Evolutionary conservation across 2,797 vertebrate genomes (phyloP).

Genomic region (Diplodus puntazzo): DNA sequence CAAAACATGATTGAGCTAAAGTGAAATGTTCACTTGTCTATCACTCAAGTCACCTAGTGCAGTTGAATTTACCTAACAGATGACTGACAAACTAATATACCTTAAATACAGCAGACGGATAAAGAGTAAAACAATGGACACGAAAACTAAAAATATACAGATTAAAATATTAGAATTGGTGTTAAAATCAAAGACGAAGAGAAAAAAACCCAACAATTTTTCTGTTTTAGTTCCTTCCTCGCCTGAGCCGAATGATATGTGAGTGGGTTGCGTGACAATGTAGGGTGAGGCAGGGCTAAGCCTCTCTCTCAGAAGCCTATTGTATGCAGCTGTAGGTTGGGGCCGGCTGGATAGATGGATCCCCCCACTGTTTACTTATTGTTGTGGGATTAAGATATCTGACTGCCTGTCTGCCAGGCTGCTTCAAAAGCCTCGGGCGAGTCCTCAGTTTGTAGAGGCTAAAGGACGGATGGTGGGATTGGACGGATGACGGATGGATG

Average conservation of each 20-base stretch:
- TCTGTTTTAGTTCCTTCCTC: not conserved
- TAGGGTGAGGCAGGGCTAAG: conserved; percentile 47
- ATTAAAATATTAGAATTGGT: not conserved
- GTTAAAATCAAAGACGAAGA: not conserved
- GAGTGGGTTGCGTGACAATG: conserved; percentile 42
- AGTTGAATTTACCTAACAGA: not conserved
- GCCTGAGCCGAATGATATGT: not conserved
- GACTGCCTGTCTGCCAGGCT: conserved; percentile 63
- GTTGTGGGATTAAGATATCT: conserved; percentile 80
- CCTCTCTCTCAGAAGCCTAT: conserved; percentile 51
- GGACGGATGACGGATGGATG: conserved; percentile 2
- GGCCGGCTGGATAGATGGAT: conserved; percentile 34
- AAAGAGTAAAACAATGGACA: not conserved
- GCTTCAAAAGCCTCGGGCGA: conserved; percentile 66
- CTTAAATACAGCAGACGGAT: not conserved
- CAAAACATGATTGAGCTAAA: not conserved
- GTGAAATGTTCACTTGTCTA: too few species aligned
- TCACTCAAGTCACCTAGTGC: too few species aligned
- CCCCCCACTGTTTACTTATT: conserved; percentile 64
- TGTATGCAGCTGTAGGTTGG: conserved; percentile 64
- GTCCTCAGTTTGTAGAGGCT: conserved; percentile 13
- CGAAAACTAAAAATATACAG: not conserved
- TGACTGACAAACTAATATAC: not conserved
- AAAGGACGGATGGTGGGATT: too few species aligned
- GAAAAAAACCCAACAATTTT: too few species aligned